Evolutionary conservation across 2,113 vertebrate genomes (phyloP), one percentile per base, ranked within the genome.

Genomic region (Prietella phreatophila): DNA sequence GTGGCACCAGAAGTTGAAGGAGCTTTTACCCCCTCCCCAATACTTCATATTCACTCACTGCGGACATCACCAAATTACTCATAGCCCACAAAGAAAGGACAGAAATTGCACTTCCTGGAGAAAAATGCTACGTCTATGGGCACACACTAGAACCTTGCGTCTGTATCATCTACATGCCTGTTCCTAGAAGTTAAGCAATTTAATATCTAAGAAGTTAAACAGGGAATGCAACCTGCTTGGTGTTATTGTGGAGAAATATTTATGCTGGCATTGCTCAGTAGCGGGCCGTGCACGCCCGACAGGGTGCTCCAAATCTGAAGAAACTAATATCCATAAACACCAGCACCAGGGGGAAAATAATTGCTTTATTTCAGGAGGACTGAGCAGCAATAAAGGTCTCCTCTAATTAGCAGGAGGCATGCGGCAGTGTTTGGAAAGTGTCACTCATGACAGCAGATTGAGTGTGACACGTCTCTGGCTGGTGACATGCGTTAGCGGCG

Each of bases 361-460:
- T 71, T 88, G 88, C 90, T 86, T 90, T 89, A 91, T 84, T 90
- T 89, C 88, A 82, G 84, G 85, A 87, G 86, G 84, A 87, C 85
- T 85, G 78, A 87, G 81, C 87, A 85, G 73, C 83, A 83, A 65
- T 79, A 82, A 89, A 83, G 85, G 86, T 87, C 67, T 79, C 22
- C 53, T 88, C 78, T 92, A 90, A 91, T 91, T 90, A 91, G 88
- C 88, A 20, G 20, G 50, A 25, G 39, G 50, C 76, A 78, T 80
- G 25, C 58, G 88, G 84, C 88, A 90, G 85, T 83, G 13, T 86
- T 93, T 92, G 91, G 87, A 73, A 82, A 91, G 87, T 88, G 92
- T 94, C 85, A 85, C 90, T 92, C 69, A 85, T 90, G 94, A 90
- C 92, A 94, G 91, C 17, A 92, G 92, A 93, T 93, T 22, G 4